phyloP scores from a whole-genome alignment of 1,140 invertebrate species.

The Apis cerana region DNA sequence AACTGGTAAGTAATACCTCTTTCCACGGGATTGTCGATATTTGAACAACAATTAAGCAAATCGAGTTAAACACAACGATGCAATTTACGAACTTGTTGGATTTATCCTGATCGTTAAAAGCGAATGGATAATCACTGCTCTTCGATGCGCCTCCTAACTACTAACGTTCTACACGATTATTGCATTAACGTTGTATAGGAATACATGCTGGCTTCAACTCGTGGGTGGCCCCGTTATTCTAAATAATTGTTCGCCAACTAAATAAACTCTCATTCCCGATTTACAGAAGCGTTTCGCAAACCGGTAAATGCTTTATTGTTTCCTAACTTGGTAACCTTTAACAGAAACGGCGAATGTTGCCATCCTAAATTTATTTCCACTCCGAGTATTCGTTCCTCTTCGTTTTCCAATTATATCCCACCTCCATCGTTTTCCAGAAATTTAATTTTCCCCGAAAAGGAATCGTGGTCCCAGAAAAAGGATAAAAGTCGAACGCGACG shows the following conservation, averaged over 20 bases:
- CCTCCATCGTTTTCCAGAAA: too few relatives aligned
- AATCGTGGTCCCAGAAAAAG: too few relatives aligned
- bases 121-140: slow-evolving; percentile 15
- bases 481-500: too few relatives aligned
- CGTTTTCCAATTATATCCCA: too few relatives aligned
- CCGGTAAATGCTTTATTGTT: slow-evolving; percentile 50
- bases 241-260: slow-evolving; percentile 54
- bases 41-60: neutral
- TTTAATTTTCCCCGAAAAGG: too few relatives aligned
- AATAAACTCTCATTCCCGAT: slow-evolving; percentile 47
- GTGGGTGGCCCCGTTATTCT: slow-evolving; percentile 52
- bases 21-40: too few relatives aligned
- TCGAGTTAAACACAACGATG: neutral
- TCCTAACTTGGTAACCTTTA: slow-evolving; percentile 53
- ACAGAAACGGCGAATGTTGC: neutral
- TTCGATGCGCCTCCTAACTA: slow-evolving; percentile 20
- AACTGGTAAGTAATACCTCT: too few relatives aligned
- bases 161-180: slow-evolving; percentile 43
- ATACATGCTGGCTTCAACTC: slow-evolving; percentile 32
- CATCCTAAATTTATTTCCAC: slow-evolving; percentile 25
- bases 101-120: slow-evolving; percentile 27
- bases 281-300: slow-evolving; percentile 54
- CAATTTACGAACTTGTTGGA: slow-evolving; percentile 5
- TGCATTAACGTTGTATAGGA: slow-evolving; percentile 21
- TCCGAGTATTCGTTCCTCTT: neutral